Base-by-base conservation (phyloP, 2,888 invertebrate genomes). In the Morinoia aosen region DNA sequence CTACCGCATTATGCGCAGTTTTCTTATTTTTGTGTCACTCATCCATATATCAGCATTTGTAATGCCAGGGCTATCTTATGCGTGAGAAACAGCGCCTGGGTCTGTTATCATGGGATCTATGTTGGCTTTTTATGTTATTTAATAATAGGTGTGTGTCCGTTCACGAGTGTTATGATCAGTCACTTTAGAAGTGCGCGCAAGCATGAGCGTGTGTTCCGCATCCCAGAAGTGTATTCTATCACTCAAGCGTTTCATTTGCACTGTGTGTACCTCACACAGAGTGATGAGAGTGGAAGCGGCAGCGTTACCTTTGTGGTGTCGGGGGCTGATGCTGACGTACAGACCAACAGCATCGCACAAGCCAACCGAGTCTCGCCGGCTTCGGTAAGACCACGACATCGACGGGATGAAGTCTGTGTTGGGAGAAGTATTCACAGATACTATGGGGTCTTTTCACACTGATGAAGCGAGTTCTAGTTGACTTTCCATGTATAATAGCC, bases 351-450 rank as follows among this genome's bases (percentile, higher is more conserved):
- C 97, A 97, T 98, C 97, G 98, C 98, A 97, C 98, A 98, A 97
- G 98, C 98, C 97, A 98, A 98, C 97, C 98, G 98, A 97, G 98
- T 98, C 97, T 98, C 98, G 97, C 98, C 98, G 97, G 99, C 99
- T 97, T 99, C 99, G 97, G 99, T 99, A 98, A 98, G 98, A 98
- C 25, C 33, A 40, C 58, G 14, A 25, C 76, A 64, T 25, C 56
- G 76, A 64, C 39, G 25, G 33, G 25, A 94, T 94, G 19, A 94
- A 33, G 57, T 19, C 39, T 94, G 57, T 39, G 33, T 94, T 94
- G 25, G 33, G 40, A 19, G 61, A 25, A 58, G 25, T 19, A 93
- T 39, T 93, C 48, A 39, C 48, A 39, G 39, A 93, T 56, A n/a
- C 88, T 88, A 33, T 5, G 5, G 39, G 33, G 2, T 88, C 5